phyloP scores from a whole-genome alignment of 2,888 invertebrate genomes.

The Acronicta aceris region DNA sequence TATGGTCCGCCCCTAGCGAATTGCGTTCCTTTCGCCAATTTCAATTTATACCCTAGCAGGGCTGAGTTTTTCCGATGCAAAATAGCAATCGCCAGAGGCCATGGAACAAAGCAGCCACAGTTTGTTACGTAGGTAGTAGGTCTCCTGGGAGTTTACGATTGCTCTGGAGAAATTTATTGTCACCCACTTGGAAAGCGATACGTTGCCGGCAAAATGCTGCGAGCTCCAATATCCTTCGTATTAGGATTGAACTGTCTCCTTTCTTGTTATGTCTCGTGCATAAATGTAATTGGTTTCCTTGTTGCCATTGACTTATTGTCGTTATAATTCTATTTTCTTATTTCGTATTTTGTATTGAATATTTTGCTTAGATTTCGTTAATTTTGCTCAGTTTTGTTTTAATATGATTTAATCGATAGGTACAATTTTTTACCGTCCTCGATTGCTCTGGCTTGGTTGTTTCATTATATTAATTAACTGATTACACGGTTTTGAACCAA shows the following conservation, averaged over 20 bases:
- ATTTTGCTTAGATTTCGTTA: not conserved
- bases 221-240: constrained; percentile 59
- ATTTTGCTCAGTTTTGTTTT: too few relatives aligned
- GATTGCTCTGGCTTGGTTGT: too few relatives aligned
- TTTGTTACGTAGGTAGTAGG: constrained; percentile 56
- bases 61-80: constrained; percentile 83
- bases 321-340: not conserved
- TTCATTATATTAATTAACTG: too few relatives aligned
- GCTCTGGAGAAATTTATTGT: constrained; percentile 78
- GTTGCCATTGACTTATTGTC: constrained; percentile 13
- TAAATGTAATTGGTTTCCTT: constrained; percentile 22
- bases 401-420: too few relatives aligned
- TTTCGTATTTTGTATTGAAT: not conserved
- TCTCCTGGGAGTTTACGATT: constrained; percentile 73
- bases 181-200: constrained; percentile 75
- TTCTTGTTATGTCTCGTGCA: constrained; percentile 27
- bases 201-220: constrained; percentile 63
- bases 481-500: too few relatives aligned
- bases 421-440: too few relatives aligned
- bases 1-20: constrained; percentile 72
- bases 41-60: constrained; percentile 77
- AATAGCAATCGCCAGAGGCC: constrained; percentile 72
- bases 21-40: constrained; percentile 79
- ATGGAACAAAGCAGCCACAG: constrained; percentile 51
- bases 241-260: constrained; percentile 54